phyloP scores from a whole-genome alignment of 2,888 invertebrate species.

The Meandrusa payeni region DNA sequence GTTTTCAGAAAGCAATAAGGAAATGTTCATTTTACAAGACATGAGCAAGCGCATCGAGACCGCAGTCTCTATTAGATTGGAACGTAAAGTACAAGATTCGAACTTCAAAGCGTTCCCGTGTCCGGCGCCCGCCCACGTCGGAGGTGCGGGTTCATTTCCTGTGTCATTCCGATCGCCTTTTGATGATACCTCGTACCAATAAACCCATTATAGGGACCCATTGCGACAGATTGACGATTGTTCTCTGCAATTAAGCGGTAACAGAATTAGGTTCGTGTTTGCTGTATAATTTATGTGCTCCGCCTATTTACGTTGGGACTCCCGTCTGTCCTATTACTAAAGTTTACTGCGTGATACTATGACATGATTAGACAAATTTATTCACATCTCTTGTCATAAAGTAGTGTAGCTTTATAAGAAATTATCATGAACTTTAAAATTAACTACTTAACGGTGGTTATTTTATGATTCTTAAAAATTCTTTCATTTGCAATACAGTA shows the following conservation, averaged over 20 bases:
- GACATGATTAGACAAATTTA: neutral
- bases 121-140: conserved; percentile 17
- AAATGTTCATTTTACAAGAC: conserved; percentile 14
- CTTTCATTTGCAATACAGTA: too few relatives aligned
- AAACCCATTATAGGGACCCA: neutral
- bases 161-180: conserved; percentile 6
- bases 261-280: neutral
- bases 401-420: too few relatives aligned
- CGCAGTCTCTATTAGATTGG: conserved; percentile 2
- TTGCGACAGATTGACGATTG: conserved; percentile 19
- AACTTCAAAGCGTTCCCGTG: conserved; percentile 13
- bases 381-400: too few relatives aligned
- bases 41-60: neutral
- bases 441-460: too few relatives aligned
- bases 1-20: conserved; percentile 12
- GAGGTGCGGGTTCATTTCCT: conserved; percentile 15
- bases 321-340: conserved; percentile 2
- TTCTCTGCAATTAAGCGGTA: conserved; percentile 11
- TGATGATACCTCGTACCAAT: conserved; percentile 13
- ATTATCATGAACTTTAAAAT: too few relatives aligned
- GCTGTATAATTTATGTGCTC: conserved; percentile 4
- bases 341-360: neutral
- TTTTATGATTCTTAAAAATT: too few relatives aligned
- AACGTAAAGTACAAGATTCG: neutral
- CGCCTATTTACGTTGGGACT: neutral